Conservation (phyloP, 1,140 invertebrate species). For the Camponotus vicinus region DNA sequence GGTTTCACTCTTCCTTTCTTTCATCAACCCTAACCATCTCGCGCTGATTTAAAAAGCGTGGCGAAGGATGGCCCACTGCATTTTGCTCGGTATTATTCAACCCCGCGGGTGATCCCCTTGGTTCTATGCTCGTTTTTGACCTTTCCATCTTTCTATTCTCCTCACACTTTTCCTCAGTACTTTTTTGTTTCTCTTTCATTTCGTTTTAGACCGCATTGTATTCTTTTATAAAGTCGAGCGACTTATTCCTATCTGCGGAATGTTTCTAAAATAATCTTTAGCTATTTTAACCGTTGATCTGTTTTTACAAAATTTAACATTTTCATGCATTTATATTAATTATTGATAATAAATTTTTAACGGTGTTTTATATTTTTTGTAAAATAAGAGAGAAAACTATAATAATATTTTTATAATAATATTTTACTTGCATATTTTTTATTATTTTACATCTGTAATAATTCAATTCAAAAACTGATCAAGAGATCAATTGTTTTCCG, state of each 20-base stretch:
- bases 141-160: conserved; percentile 66
- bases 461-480: not conserved
- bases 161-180: conserved; percentile 7
- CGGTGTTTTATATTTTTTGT: not conserved
- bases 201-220: conserved; percentile 58
- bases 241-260: conserved; percentile 23
- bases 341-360: not conserved
- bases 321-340: conserved; percentile 1
- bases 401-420: conserved; percentile 2
- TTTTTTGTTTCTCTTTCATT: conserved; percentile 69
- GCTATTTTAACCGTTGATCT: not conserved
- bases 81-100: conserved; percentile 83
- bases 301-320: not conserved
- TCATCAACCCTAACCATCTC: conserved; percentile 36
- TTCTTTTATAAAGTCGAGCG: conserved; percentile 70
- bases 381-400: too few relatives aligned
- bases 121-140: conserved; percentile 61
- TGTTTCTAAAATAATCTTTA: conserved; percentile 31
- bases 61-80: conserved; percentile 82
- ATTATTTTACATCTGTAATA: not conserved
- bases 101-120: conserved; percentile 80
- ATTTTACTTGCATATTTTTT: not conserved
- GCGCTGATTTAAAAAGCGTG: conserved; percentile 77
- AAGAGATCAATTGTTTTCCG: not conserved
- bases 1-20: not conserved